Conservation (phyloP, 2,797 vertebrate genomes). For the Rhynchonycteris naso region DNA sequence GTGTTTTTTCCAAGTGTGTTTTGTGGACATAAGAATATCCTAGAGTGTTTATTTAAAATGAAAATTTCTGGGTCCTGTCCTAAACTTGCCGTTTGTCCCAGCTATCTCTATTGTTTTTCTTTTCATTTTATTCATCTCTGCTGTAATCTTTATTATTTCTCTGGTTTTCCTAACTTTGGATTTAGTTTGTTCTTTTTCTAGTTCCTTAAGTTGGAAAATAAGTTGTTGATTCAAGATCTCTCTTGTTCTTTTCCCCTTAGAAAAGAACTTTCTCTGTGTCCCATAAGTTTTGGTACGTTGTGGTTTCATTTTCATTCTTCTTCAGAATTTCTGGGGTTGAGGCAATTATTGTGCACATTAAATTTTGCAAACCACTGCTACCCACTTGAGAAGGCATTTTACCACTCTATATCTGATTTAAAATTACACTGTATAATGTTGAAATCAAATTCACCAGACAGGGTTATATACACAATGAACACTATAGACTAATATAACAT, state of each 20-base stretch:
- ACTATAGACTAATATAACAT: not conserved
- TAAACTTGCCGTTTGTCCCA: too few relatives aligned
- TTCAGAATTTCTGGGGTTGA: not conserved
- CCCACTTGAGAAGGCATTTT: not conserved
- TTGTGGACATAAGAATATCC: conserved; percentile 12
- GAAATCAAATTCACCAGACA: not conserved
- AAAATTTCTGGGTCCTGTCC: not conserved
- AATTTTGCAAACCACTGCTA: not conserved
- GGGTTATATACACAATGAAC: not conserved
- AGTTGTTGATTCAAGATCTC: too few relatives aligned
- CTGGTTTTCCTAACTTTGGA: too few relatives aligned
- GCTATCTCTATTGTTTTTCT: too few relatives aligned
- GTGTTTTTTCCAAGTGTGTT: conserved; percentile 45
- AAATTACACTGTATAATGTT: not conserved
- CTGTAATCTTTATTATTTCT: too few relatives aligned
- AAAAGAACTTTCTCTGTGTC: too few relatives aligned
- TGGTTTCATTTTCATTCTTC: too few relatives aligned
- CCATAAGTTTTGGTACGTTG: too few relatives aligned
- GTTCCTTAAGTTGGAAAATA: too few relatives aligned
- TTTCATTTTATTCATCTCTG: too few relatives aligned
- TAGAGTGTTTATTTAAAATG: conserved; percentile 24
- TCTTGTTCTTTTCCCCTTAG: too few relatives aligned
- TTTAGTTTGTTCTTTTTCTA: too few relatives aligned
- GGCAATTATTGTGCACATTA: not conserved
- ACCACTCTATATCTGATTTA: not conserved